Conservation (phyloP, 2,113 vertebrate genomes). For the Balaeniceps rex region DNA sequence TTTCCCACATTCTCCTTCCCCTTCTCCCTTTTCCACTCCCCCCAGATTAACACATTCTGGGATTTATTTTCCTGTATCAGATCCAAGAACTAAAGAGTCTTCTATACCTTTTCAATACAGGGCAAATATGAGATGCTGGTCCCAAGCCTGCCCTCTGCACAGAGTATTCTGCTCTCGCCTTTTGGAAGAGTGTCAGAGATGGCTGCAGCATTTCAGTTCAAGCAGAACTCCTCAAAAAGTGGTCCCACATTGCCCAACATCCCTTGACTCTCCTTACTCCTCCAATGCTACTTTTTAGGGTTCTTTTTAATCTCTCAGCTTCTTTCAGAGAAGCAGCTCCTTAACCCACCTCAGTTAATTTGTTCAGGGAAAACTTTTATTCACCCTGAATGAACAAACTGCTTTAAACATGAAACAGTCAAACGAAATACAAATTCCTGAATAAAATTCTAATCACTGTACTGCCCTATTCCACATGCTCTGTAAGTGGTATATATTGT, state of each 20-base stretch:
- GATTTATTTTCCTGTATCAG: not conserved
- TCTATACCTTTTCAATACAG: not conserved
- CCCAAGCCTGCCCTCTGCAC: not conserved
- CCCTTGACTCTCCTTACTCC: not conserved
- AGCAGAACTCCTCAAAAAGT: not conserved
- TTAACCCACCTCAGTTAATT: not conserved
- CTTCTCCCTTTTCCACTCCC: not conserved
- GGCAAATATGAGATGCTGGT: not conserved
- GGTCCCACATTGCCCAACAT: not conserved
- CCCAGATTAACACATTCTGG: not conserved
- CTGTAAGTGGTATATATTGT: not conserved
- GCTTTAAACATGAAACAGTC: not conserved
- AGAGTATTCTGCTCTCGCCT: not conserved
- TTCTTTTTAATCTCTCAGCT: not conserved
- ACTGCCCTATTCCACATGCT: not conserved
- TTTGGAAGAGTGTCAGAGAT: not conserved
- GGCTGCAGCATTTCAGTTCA: not conserved
- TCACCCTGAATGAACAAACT: not conserved
- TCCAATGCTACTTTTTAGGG: not conserved
- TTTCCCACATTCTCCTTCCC: constrained; percentile 6
- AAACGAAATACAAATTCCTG: not conserved
- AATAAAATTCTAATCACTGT: not conserved
- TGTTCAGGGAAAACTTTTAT: not conserved
- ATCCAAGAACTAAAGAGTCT: not conserved
- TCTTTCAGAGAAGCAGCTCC: not conserved